Evolutionary conservation across 2,797 vertebrate genomes (phyloP), one percentile per base, ranked within the genome.

Genomic region (Pseudotriccus pelzelni): DNA sequence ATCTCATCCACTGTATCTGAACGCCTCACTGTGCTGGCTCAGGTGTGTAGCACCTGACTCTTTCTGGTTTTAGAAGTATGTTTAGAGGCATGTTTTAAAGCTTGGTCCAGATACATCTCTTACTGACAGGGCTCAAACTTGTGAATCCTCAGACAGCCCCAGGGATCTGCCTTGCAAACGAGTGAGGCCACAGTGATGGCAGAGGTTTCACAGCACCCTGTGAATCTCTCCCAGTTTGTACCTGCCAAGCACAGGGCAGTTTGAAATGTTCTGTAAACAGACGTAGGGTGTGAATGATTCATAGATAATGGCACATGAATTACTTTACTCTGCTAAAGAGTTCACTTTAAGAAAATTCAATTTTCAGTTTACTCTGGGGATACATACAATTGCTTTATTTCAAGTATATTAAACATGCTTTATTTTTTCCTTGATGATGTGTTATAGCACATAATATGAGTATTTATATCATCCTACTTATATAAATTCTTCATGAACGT

Each of bases 351-450:
- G 77, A 56, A 87, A 76, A 59, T 79, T 49, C 3, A 68, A 6
- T 93, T 89, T 84, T 60, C 63, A 64, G 52, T 49, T 74, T 83
- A 44, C 53, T 80, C 46, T 30, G 60, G 60, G 75, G 53, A 84
- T n/a, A 46, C 30, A 21, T 39, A 56, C 5, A 77, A 36, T 52
- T 68, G 36, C 53, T 89, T 93, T 83, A 83, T 77, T 89, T 73
- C 55, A 76, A 81, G 87, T 41, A 77, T 72, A 76, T 84, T 77
- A 79, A 92, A 74, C 18, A 34, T 58, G 43, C 3, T 37, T 21
- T 36, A 4, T 2, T 7, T 21, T 74, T 82, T 87, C 66, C 55
- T 43, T 46, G 23, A 24, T 89, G 49, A 74, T 67, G n/a, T 76
- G 36, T 80, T 37, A 28, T 77, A 77, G 70, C 37, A 63, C 2